Evolutionary conservation across 2,113 vertebrate genomes (phyloP), one percentile per base, ranked within the genome.

Genomic region (Psettodes erumei): DNA sequence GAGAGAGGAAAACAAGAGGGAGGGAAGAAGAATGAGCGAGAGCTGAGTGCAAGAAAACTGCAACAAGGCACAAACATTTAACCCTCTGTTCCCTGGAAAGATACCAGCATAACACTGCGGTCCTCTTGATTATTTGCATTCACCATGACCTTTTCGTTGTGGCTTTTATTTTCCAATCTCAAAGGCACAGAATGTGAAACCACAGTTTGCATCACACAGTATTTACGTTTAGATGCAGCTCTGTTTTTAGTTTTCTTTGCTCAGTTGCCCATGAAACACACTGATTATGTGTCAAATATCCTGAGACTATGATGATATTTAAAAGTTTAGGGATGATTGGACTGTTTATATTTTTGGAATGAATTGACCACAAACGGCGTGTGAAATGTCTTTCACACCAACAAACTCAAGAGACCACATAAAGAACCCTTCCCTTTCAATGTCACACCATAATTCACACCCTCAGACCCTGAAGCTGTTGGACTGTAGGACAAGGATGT

Each of bases 61-160:
- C 75, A 73, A 63, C 27, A 47, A 54, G 23, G 47, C 28, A 58
- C 58, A 76, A 50, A 47, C 23, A 48, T 59, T 63, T 67, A 77
- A 74, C 69, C 28, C 32, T 60, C n/a, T 51, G 33, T 66, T 63
- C 16, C 25, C 54, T 23, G 48, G 33, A 0, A 60, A 67, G 6
- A 45, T 64, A 16, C 23, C 33, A 16, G 32, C 11, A 27, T 28
- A 27, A 18, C 3, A 70, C 40, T 40, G 9, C 13, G 43, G 18
- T 51, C 16, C 10, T 47, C 1, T 6, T 23, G 6, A 5, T 43
- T 6, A 18, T 71, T n/a, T 38, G 15, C 10, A 7, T 68, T 73
- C 15, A 28, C 43, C 23, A 35, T 19, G 12, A 66, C 47, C 28
- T n/a, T n/a, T 48, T 25, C 19, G 48, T 63, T 53, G 30, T 38